These are phyloP conservation scores for Silurus lanzhouensis DNA, from an alignment of 2,797 vertebrate genomes.

Conservation along the genomic window DNA sequence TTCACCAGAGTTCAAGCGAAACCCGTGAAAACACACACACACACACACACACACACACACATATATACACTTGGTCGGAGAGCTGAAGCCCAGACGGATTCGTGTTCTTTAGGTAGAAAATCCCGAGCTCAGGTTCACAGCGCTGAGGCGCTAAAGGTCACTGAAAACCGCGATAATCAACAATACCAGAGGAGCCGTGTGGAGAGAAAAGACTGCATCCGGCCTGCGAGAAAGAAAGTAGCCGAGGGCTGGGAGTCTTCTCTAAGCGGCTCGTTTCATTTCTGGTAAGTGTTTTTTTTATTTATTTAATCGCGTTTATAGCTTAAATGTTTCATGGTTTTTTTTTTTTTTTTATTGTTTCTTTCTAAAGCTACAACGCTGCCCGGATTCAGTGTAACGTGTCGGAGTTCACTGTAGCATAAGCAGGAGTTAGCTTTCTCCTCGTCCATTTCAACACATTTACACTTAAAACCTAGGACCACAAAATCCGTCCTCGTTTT, in stretches of 20 bases:
- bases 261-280: slow-evolving; percentile 50
- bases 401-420: slow-evolving; percentile 18
- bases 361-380: neutral
- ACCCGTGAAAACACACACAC: neutral
- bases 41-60: no score
- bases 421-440: neutral
- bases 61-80: neutral
- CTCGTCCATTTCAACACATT: neutral
- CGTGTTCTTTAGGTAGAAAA: neutral
- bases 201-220: slow-evolving; percentile 63
- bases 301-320: neutral
- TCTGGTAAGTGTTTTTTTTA: slow-evolving; percentile 56
- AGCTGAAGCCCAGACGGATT: neutral
- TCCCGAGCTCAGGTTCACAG: neutral
- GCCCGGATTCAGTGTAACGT: neutral
- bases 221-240: slow-evolving; percentile 61
- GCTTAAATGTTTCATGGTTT: neutral
- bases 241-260: slow-evolving; percentile 58
- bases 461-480: no score
- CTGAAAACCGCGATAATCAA: slow-evolving; percentile 14
- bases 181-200: slow-evolving; percentile 31
- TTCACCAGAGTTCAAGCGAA: slow-evolving; percentile 35
- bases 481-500: no score
- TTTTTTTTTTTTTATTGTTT: neutral
- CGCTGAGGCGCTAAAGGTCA: neutral